Base-by-base conservation (phyloP, 2,888 invertebrate genomes). In the Hylaea fasciaria region DNA sequence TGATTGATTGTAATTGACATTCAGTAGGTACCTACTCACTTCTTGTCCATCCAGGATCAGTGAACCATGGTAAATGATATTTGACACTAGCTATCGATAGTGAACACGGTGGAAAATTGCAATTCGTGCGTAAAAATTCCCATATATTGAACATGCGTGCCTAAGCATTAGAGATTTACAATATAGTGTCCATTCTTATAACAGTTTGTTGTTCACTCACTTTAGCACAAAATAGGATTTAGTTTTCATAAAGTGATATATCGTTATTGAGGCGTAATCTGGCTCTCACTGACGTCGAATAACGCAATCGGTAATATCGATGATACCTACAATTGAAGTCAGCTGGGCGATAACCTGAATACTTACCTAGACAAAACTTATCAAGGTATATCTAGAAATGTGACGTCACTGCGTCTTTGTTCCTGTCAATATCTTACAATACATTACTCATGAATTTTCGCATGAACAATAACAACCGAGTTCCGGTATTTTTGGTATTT, bases 401-500 rank as follows among this genome's bases (percentile, higher is more conserved):
- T 1, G 22, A 56, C 56, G 61, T 61, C 61, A 52, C 43, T 46
- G 40, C 14, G n/a, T 29, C 49, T 55, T 55, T 60, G 54, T 54
- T 59, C 46, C 45, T 45, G 35, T 53, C 17, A 22, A 11, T 41
- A 41, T 22, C 3, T 22, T 22, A 22, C 10, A 10, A 7, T 32
- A 32, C 32, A 32, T 32, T 53, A 54, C 29, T 53, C 53, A 54
- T 48, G n/a, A 40, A 32, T 45, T 32, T 53, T 50, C 29, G 48
- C 53, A 54, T 48, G n/a, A 40, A 32, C 50, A 47, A 52, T 47
- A 47, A 47, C 13, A 41, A 8, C 10, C 9, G 5, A 49, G 49
- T 49, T 59, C 53, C 59, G 53, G 53, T 49, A 11, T 49, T 52
- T 48, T 35, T 28, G 46, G 48, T 48, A 29, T 16, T 44, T 37